Percentiles rank a stretch among this genome's conserved stretches.
Conservation (phyloP, 2,888 invertebrate genomes). For the Drosophila infuscata region DNA sequence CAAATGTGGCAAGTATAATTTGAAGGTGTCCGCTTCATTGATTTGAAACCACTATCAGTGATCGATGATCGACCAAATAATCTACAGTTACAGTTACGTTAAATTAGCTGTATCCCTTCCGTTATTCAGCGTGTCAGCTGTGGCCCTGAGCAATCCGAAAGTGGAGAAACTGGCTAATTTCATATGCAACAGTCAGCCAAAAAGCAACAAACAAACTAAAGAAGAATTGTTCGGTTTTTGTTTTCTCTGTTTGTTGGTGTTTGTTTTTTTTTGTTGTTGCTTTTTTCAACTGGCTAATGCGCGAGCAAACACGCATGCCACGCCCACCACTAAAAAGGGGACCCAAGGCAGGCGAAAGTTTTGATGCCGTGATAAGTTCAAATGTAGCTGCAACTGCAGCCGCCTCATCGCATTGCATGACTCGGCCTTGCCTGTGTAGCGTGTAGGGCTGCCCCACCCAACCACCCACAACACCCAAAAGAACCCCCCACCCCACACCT, state of each 20-base stretch:
- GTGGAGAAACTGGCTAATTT: constrained; percentile 31
- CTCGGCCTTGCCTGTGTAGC: constrained; percentile 1
- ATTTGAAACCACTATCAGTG: neutral
- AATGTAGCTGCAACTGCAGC: constrained; percentile 35
- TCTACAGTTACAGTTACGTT: neutral
- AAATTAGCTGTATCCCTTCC: neutral
- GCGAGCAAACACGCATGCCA: constrained; percentile 58
- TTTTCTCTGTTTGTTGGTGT: constrained; percentile 8
- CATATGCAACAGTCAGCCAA: constrained; percentile 53
- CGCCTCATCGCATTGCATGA: constrained; percentile 47
- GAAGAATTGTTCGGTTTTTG: constrained; percentile 27
- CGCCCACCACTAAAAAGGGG: constrained; percentile 9
- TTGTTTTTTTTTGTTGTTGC: constrained; percentile 5
- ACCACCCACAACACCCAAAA: constrained; percentile 31
- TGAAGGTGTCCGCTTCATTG: neutral
- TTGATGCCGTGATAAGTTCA: constrained; percentile 65
- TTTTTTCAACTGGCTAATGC: constrained; percentile 42
- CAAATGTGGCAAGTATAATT: neutral
- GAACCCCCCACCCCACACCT: constrained; percentile 1
- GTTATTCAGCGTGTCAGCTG: neutral
- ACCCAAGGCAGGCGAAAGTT: constrained; percentile 40
- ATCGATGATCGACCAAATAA: neutral
- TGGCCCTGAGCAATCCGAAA: constrained; percentile 22
- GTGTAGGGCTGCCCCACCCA: neutral
- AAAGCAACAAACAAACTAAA: constrained; percentile 17